phyloP scores from a whole-genome alignment of 2,797 vertebrate species.

The Oreochromis mossambicus region DNA sequence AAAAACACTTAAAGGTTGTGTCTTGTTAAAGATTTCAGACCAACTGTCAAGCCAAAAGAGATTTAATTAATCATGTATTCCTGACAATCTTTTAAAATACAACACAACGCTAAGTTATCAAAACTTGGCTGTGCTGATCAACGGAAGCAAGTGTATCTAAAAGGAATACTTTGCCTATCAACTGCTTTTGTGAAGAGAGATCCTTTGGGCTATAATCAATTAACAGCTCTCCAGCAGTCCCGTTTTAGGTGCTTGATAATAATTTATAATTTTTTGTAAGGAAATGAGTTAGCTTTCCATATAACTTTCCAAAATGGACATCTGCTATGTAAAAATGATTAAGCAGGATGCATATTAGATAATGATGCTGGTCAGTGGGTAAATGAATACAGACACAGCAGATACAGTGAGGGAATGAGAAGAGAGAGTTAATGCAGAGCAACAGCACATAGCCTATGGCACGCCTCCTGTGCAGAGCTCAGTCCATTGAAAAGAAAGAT shows the following conservation, averaged over 20 bases:
- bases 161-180: neutral
- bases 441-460: neutral
- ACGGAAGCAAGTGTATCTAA: neutral
- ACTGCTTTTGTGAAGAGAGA: neutral
- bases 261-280: neutral
- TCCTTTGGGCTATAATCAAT: neutral
- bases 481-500: conserved; percentile 37
- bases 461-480: conserved; percentile 42
- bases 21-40: neutral
- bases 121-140: neutral
- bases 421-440: conserved; percentile 14
- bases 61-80: neutral
- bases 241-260: neutral
- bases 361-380: conserved; percentile 9
- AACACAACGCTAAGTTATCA: neutral
- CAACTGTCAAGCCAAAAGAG: neutral
- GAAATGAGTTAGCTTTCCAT: neutral
- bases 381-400: neutral
- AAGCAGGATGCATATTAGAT: neutral
- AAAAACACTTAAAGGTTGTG: fast-evolving
- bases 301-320: neutral
- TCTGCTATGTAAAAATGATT: neutral
- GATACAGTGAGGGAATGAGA: conserved; percentile 13
- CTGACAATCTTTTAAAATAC: neutral
- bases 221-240: neutral